phyloP scores from a whole-genome alignment of 2,797 vertebrate species.

The Amblyopsis hoosieri region DNA sequence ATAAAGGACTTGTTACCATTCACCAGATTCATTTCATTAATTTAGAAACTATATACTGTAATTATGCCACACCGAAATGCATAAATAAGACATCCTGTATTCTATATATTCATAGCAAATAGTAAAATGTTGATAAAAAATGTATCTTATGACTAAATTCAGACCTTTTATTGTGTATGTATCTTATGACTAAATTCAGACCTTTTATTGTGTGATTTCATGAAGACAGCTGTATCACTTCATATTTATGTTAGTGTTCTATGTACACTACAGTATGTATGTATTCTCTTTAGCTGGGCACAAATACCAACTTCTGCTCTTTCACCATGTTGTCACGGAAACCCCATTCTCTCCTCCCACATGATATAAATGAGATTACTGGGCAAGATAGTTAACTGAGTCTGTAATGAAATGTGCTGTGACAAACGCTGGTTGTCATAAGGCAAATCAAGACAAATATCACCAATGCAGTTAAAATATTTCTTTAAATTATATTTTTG shows the following conservation, averaged over 20 bases:
- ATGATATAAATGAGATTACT: slow-evolving; percentile 65
- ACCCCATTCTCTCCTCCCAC: slow-evolving; percentile 35
- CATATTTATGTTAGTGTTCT: slow-evolving; percentile 56
- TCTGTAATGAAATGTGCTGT: slow-evolving; percentile 46
- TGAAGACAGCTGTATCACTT: slow-evolving; percentile 14
- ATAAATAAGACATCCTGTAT: slow-evolving; percentile 8
- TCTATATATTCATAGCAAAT: slow-evolving; percentile 26
- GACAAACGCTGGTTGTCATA: slow-evolving; percentile 59
- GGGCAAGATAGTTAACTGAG: slow-evolving; percentile 46
- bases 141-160: slow-evolving; percentile 33
- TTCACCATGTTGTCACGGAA: slow-evolving; percentile 30
- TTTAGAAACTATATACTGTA: too few species aligned
- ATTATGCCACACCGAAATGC: slow-evolving; percentile 32
- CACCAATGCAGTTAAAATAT: slow-evolving; percentile 37
- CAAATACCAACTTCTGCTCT: slow-evolving; percentile 59
- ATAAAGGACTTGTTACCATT: slow-evolving; percentile 20
- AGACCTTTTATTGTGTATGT: slow-evolving; percentile 44
- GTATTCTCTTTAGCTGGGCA: slow-evolving; percentile 36
- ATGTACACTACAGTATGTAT: slow-evolving; percentile 24
- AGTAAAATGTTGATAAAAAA: slow-evolving; percentile 32
- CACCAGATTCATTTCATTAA: slow-evolving; percentile 17
- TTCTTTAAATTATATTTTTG: slow-evolving; percentile 33
- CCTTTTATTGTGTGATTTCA: slow-evolving; percentile 37
- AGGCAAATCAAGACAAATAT: slow-evolving; percentile 53
- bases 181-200: slow-evolving; percentile 36